A percentile compares a stretch with the other conserved stretches of the same genome.
Conservation (phyloP, 1,140 invertebrate genomes). For the Tigriopus japonicus region DNA sequence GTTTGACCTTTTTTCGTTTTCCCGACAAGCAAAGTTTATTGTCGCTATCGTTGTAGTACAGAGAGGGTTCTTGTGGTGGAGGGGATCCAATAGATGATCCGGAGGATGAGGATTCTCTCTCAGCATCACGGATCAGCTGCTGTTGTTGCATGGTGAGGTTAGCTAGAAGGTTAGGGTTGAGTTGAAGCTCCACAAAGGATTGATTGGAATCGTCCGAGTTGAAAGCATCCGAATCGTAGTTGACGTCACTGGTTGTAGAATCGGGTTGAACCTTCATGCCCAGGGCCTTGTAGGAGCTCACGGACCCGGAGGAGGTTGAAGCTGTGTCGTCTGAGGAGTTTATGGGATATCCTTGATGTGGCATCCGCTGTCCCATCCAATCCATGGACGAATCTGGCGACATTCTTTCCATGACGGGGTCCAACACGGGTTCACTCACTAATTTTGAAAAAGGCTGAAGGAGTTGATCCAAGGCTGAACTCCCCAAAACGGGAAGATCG, state of each 20-base stretch:
- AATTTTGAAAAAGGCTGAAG: too few relatives aligned
- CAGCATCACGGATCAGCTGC: neutral
- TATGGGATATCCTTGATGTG: neutral
- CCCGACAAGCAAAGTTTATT: too few relatives aligned
- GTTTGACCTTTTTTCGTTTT: slow-evolving; percentile 3
- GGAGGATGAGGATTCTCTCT: neutral
- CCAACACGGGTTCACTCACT: too few relatives aligned
- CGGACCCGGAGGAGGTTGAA: neutral
- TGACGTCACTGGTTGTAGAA: neutral
- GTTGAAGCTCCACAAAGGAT: neutral
- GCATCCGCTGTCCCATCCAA: neutral
- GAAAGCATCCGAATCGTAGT: slow-evolving; percentile 10
- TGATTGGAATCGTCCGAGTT: slow-evolving; percentile 1
- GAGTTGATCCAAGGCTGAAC: neutral
- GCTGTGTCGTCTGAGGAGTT: neutral
- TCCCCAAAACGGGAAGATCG: neutral
- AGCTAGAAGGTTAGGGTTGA: neutral
- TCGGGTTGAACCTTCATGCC: neutral
- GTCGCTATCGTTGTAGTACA: neutral
- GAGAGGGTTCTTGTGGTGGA: neutral
- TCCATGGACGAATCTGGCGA: neutral
- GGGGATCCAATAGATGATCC: neutral
- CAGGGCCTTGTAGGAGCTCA: too few relatives aligned
- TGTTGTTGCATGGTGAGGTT: neutral
- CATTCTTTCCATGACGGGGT: neutral